A percentile compares a stretch with the other conserved stretches of the same genome.
These are phyloP conservation scores for Apaloderma vittatum DNA, from an alignment of 2,113 vertebrate species.

Conservation along the genomic window DNA sequence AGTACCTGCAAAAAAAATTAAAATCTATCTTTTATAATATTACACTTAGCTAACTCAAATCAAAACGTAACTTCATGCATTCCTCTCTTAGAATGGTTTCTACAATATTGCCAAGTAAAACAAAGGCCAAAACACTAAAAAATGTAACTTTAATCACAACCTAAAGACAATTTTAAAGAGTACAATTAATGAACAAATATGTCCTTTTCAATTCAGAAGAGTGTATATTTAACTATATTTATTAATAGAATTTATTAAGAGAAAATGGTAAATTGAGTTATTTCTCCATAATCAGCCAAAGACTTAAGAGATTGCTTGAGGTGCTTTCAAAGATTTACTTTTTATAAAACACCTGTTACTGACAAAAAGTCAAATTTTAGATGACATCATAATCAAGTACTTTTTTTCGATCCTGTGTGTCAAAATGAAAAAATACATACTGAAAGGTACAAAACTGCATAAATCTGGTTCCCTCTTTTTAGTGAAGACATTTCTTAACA, in stretches of 20 bases:
- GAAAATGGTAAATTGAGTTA: not conserved
- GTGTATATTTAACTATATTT: not conserved
- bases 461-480: not conserved
- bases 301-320: not conserved
- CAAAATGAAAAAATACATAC: not conserved
- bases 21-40: not conserved
- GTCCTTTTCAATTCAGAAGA: not conserved
- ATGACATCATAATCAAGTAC: not conserved
- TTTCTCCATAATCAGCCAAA: not conserved
- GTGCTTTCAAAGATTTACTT: not conserved
- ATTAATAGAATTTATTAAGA: not conserved
- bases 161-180: not conserved
- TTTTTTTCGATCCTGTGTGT: not conserved
- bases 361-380: not conserved
- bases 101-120: not conserved
- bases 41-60: not conserved
- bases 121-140: not conserved
- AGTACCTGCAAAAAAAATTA: conserved; percentile 80
- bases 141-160: not conserved
- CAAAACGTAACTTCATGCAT: not conserved
- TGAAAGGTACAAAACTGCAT: not conserved
- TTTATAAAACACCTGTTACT: conserved; percentile 12
- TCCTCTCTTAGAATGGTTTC: not conserved
- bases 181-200: not conserved
- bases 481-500: not conserved